Base-by-base conservation (phyloP, 2,888 invertebrate genomes). In the Brachyptera risi region DNA sequence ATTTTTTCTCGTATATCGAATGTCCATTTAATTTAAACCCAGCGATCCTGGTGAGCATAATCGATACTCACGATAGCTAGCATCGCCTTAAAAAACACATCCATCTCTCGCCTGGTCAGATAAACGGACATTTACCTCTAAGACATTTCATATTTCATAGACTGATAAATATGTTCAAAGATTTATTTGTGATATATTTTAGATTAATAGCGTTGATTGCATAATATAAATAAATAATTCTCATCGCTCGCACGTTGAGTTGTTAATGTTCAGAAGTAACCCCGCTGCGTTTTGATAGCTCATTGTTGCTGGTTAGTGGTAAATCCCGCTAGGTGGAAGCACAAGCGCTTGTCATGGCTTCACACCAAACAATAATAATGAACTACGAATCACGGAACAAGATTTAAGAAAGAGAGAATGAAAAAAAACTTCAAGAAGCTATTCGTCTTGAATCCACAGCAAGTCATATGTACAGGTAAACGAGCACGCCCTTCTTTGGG, bases 251-350 rank as follows among this genome's bases (percentile, higher is more conserved):
- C 21, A 11, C 44, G 44, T 44, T 44, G 44, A 44, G 44, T 44
- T 38, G 40, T 38, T 38, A 38, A 38, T 15, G 40, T 17, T 44
- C 15, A 44, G 44, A 7, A 19, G 44, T 17, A 4, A 19, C 26
- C 61, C 61, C 50, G 57, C 49, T 24, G 61, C 2, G 61, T 19
- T 23, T 21, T 49, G 56, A 61, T 61, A 37, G 61, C 57, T 56
- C 57, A 61, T 61, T 61, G 61, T 61, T 57, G 61, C 51, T 59
- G 44, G 44, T 44, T 44, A 44, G 44, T 44, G 44, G 44, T 21
- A 21, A 59, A 49, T 31, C 47, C 19, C 47, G 23, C 58, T 44
- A 59, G 58, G 58, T 59, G 35, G 58, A 26, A 49, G 58, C 58
- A 37, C 44, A 44, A 21, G 2, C 44, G 19, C 58, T 37, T 59